phyloP scores from a whole-genome alignment of 2,888 invertebrate genomes.

The Rugalucina vietnamica region DNA sequence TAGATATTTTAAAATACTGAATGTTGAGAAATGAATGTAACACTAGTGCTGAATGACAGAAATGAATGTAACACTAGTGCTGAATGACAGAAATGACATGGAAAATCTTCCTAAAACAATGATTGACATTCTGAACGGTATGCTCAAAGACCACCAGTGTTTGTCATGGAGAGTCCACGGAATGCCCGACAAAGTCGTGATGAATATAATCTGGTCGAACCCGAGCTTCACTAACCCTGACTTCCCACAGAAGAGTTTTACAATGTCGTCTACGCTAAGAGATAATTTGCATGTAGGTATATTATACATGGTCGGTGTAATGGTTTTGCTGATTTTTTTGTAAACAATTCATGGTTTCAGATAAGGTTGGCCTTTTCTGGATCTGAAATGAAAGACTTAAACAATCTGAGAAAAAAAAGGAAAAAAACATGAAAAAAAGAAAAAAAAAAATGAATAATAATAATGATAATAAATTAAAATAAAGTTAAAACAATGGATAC shows the following conservation, averaged over 20 bases:
- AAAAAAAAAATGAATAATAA: no score
- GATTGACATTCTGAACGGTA: conserved; percentile 58
- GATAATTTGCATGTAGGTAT: background rate
- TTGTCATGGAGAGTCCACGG: conserved; percentile 65
- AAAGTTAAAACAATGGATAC: no score
- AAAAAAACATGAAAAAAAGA: no score
- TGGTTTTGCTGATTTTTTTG: no score
- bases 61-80: background rate
- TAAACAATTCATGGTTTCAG: no score
- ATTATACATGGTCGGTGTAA: no score
- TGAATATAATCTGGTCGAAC: conserved; percentile 68
- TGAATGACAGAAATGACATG: conserved; percentile 35
- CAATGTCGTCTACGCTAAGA: conserved; percentile 38
- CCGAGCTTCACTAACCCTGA: conserved; percentile 37
- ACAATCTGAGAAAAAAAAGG: no score
- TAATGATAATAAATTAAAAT: no score
- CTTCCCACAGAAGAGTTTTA: conserved; percentile 46
- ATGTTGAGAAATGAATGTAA: conserved; percentile 1
- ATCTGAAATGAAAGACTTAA: no score
- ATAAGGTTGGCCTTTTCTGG: no score
- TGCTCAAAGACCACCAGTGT: conserved; percentile 47
- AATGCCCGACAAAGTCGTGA: conserved; percentile 64
- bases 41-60: background rate
- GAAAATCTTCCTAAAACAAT: conserved; percentile 60
- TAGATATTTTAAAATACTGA: background rate